Percentiles rank a stretch among this genome's conserved stretches.
Evolutionary conservation across 2,888 invertebrate genomes (phyloP).

Genomic region (Eristalinus aeneus): DNA sequence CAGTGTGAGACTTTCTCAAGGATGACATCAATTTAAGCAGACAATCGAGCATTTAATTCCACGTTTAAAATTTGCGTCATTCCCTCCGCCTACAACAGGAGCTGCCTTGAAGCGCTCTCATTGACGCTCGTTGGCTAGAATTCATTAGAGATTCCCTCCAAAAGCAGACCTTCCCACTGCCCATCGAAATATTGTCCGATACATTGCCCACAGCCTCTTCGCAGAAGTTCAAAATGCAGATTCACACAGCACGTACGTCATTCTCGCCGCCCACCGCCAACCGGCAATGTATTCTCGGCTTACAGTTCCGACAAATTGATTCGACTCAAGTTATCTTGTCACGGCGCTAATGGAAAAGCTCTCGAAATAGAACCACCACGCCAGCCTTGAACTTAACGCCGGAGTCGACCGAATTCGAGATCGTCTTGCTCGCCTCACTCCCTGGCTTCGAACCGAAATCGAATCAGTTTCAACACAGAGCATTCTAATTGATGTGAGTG

Average conservation of each 20-base stretch:
- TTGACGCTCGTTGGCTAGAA: background rate
- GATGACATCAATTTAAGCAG: too few species aligned
- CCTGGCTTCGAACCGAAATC: conserved; percentile 19
- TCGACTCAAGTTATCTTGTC: conserved; percentile 27
- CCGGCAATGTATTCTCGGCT: too few species aligned
- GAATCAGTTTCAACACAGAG: conserved; percentile 22
- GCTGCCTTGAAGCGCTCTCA: background rate
- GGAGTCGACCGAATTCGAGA: background rate
- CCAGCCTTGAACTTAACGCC: conserved; percentile 4
- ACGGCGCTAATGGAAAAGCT: conserved; percentile 33
- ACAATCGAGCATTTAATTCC: too few species aligned
- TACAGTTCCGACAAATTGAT: conserved; percentile 23
- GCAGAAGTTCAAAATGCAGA: background rate
- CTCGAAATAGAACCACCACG: background rate
- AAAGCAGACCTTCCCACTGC: background rate
- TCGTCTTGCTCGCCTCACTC: background rate
- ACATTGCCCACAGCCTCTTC: background rate
- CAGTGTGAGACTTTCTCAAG: too few species aligned
- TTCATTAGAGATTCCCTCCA: background rate
- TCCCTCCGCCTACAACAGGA: too few species aligned
- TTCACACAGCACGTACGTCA: background rate
- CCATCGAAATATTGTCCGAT: background rate
- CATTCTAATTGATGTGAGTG: conserved; percentile 23
- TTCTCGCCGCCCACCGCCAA: too few species aligned
- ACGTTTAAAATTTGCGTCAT: too few species aligned